Evolutionary conservation across 2,888 invertebrate genomes (phyloP), one percentile per base, ranked within the genome.

Genomic region (Yponomeuta cagnagella): DNA sequence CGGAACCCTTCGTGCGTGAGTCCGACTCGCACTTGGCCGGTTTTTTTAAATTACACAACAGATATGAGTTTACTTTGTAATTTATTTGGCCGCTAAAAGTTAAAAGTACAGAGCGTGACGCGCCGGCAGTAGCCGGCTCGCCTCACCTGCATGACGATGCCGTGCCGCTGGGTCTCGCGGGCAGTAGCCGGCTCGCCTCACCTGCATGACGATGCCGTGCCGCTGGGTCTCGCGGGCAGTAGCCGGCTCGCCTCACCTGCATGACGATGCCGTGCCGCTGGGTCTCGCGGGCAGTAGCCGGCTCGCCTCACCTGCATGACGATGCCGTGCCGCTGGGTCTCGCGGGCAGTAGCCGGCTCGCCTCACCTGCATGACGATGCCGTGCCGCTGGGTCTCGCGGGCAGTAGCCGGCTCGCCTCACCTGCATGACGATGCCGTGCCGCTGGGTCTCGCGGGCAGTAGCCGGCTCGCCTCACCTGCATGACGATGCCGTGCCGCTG

Each of bases 401-500:
- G 23, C 23, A 23, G 23, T 23, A 23, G 23, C 23, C 23, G 23
- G 23, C 23, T 23, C 23, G 23, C 23, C 33, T 33, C 33, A 95
- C 94, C 86, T 95, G 94, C 75, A 93, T 88, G 10, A 52, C 48
- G 2, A 52, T 12, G 48, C 48, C 48, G 48, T 52, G 48, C 9
- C 48, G 48, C 48, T 52, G 48, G 2, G 48, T 52, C 48, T 52
- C 9, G 12, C 63, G 33, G 23, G 23, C 23, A 23, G 23, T 23
- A 23, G 23, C 23, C 23, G 23, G 23, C 23, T 23, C 23, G 23
- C 23, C 95, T 94, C 64, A 90, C 92, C 91, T 98, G 97, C 94
- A 97, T 97, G 12, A 98, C 98, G 70, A 97, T 95, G 31, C 98
- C 97, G 82, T 97, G 97, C 33, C 96, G 94, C 88, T 98, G 98